phyloP scores from a whole-genome alignment of 2,113 vertebrate species.

The Triplophysa siluroides region DNA sequence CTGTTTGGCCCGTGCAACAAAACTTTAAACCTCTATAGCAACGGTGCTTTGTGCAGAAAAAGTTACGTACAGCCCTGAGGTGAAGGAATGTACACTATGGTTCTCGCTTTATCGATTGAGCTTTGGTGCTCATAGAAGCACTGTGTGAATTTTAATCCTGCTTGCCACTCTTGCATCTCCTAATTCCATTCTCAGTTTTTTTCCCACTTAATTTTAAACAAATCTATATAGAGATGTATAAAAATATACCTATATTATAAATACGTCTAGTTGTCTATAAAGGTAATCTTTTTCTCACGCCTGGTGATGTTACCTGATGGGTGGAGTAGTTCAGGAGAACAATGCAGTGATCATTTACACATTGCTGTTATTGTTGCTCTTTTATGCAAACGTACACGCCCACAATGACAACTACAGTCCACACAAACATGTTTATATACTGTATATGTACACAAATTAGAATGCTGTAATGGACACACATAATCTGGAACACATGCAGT shows the following conservation, averaged over 20 bases:
- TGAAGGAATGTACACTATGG: too few relatives aligned
- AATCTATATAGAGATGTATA: background rate
- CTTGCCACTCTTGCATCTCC: background rate
- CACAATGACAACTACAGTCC: background rate
- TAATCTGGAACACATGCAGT: background rate
- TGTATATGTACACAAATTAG: background rate
- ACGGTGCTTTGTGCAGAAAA: too few relatives aligned
- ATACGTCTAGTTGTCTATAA: background rate
- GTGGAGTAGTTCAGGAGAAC: conserved; percentile 5
- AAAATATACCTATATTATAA: too few relatives aligned
- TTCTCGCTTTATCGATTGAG: too few relatives aligned
- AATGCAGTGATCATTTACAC: conserved; percentile 23
- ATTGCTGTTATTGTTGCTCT: background rate
- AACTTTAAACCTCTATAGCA: too few relatives aligned
- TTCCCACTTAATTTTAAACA: background rate
- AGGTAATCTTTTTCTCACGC: background rate
- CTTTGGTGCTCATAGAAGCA: too few relatives aligned
- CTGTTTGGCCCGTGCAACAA: too few relatives aligned
- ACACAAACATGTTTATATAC: conserved; percentile 18
- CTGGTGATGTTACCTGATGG: conserved; percentile 1
- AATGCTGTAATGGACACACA: conserved; percentile 7
- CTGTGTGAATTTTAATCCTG: background rate
- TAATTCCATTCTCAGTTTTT: too few relatives aligned
- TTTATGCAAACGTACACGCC: background rate
- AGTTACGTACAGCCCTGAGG: too few relatives aligned